phyloP scores from a whole-genome alignment of 2,113 vertebrate species.

The Ictalurus punctatus region DNA sequence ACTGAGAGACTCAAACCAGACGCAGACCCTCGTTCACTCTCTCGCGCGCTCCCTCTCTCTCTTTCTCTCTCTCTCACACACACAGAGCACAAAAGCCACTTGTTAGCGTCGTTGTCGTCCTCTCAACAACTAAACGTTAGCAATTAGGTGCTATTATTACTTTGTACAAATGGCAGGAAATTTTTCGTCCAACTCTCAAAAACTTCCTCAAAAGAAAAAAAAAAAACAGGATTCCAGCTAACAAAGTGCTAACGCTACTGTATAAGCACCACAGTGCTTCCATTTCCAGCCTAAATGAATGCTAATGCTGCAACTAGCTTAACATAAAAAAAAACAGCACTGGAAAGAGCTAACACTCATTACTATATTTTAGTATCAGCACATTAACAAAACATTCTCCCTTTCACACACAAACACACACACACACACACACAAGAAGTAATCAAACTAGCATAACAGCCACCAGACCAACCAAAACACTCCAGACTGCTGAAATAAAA shows the following conservation, averaged over 20 bases:
- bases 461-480: not conserved
- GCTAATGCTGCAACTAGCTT: not conserved
- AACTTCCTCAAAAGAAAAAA: not conserved
- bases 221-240: not conserved
- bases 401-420: not conserved
- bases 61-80: not conserved
- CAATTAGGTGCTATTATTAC: not conserved
- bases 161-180: not conserved
- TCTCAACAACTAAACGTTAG: not conserved
- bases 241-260: not conserved
- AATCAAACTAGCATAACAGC: not conserved
- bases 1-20: slow-evolving; percentile 38
- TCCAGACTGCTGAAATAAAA: not conserved
- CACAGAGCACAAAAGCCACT: not conserved
- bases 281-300: not conserved
- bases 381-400: not conserved
- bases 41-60: not conserved
- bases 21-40: not conserved
- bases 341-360: not conserved
- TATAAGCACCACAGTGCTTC: not conserved
- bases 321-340: not conserved
- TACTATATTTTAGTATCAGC: not conserved
- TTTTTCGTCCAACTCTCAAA: not conserved
- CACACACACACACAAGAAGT: not conserved
- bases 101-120: not conserved